A percentile compares a stretch with the other conserved stretches of the same genome.
phyloP scores from a whole-genome alignment of 2,113 vertebrate genomes.

The Puffinus mauretanicus region DNA sequence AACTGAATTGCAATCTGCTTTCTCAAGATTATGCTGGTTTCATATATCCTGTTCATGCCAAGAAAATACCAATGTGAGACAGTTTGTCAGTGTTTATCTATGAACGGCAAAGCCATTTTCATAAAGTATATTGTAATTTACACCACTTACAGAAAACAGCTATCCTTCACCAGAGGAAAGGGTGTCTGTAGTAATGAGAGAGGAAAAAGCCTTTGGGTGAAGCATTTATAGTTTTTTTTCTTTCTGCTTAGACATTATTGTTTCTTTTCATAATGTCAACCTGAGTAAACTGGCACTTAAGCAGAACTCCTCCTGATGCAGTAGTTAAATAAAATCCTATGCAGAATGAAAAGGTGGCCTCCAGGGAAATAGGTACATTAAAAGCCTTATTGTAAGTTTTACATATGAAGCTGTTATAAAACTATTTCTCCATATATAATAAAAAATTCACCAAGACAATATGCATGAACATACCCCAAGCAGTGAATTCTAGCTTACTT shows the following conservation, averaged over 20 bases:
- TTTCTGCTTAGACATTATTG: not conserved
- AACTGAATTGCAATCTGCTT: not conserved
- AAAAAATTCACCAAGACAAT: not conserved
- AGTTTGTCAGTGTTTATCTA: not conserved
- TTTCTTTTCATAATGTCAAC: not conserved
- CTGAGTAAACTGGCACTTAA: not conserved
- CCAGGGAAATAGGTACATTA: not conserved
- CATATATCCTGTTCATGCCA: not conserved
- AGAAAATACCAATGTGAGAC: not conserved
- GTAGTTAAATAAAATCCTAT: not conserved
- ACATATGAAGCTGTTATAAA: not conserved
- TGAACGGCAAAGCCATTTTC: not conserved
- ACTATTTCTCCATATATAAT: not conserved
- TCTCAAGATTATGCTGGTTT: not conserved
- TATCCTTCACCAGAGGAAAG: not conserved
- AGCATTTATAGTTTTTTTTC: not conserved
- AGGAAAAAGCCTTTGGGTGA: not conserved
- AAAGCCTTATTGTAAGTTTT: not conserved
- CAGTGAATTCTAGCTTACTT: not conserved
- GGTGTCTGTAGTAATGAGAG: not conserved
- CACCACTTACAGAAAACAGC: not conserved
- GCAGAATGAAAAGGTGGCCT: not conserved
- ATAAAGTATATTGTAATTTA: not conserved
- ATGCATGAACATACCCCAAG: not conserved
- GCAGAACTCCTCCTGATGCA: not conserved